phyloP scores from a whole-genome alignment of 1,140 invertebrate genomes.

The Cherax quadricarinatus region DNA sequence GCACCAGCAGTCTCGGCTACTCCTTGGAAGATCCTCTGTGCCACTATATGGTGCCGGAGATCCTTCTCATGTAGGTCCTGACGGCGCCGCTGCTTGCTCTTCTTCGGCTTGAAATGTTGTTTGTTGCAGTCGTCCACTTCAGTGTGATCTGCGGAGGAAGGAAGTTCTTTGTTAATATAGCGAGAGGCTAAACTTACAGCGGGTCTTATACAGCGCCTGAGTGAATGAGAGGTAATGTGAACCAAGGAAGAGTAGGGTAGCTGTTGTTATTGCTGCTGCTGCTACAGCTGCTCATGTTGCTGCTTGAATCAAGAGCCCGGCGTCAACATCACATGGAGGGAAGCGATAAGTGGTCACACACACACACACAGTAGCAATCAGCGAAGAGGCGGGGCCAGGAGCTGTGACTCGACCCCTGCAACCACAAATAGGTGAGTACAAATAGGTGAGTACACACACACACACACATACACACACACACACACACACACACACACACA shows the following conservation, averaged over 20 bases:
- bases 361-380: too few relatives aligned
- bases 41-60: slow-evolving; percentile 10
- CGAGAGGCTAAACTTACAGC: neutral
- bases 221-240: neutral
- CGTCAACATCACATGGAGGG: too few relatives aligned
- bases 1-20: neutral
- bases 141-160: slow-evolving; percentile 29
- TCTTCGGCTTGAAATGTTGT: slow-evolving; percentile 29
- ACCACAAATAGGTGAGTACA: too few relatives aligned
- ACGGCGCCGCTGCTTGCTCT: slow-evolving; percentile 17
- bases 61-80: slow-evolving; percentile 11
- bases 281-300: too few relatives aligned
- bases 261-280: too few relatives aligned
- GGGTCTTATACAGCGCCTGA: neutral
- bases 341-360: too few relatives aligned
- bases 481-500: too few relatives aligned
- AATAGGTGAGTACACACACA: too few relatives aligned
- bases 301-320: too few relatives aligned
- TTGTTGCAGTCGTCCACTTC: slow-evolving; percentile 44
- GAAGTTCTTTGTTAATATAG: neutral
- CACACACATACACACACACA: too few relatives aligned
- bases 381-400: too few relatives aligned
- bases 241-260: neutral
- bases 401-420: too few relatives aligned
- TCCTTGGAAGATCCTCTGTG: neutral